A percentile compares a stretch with the other conserved stretches of the same genome.
These are phyloP conservation scores for Salvelinus fontinalis DNA, from an alignment of 2,113 vertebrate genomes.

Conservation along the genomic window DNA sequence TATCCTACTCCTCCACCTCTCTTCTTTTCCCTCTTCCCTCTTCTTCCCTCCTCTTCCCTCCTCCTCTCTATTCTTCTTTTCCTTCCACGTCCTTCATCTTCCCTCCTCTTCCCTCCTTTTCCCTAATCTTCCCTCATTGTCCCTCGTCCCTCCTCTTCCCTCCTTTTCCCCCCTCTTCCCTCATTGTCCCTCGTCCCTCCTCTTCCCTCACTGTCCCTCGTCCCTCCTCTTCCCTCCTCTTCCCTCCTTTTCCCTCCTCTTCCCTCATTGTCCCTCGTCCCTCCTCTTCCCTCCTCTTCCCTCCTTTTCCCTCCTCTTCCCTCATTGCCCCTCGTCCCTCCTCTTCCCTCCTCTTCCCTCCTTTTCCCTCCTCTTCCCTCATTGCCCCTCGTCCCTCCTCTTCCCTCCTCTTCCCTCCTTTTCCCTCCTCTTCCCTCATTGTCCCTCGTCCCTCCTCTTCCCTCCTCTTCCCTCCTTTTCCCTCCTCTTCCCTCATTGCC, in stretches of 20 bases:
- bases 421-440: not conserved
- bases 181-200: not conserved
- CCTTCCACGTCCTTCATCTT: too few species aligned
- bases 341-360: too few species aligned
- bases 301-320: not conserved
- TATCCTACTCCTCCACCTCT: not conserved
- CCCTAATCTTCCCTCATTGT: not conserved
- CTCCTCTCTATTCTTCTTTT: not conserved
- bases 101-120: not conserved
- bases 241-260: not conserved
- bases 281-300: too few species aligned
- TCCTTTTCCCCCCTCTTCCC: not conserved
- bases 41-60: not conserved
- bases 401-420: not conserved
- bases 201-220: too few species aligned
- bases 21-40: not conserved
- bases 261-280: not conserved
- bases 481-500: not conserved
- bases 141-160: not conserved
- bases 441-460: not conserved
- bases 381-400: too few species aligned
- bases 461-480: not conserved
- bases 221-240: not conserved
- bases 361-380: not conserved
- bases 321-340: not conserved